Conservation (phyloP, 2,797 vertebrate species). For the Pantherophis vulpinus region DNA sequence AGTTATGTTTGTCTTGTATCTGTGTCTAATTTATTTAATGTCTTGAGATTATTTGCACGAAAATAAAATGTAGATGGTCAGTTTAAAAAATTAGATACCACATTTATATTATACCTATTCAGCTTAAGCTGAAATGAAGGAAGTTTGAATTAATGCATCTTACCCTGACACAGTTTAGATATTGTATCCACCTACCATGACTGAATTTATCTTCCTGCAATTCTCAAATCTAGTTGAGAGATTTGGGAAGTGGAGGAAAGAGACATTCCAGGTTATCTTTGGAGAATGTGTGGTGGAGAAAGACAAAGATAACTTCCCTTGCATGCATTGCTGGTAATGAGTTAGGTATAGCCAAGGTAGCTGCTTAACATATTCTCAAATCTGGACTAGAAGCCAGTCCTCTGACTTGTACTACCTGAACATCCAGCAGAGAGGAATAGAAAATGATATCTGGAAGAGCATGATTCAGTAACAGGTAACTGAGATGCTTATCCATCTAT, state of each 20-base stretch:
- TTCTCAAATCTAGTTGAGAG: neutral
- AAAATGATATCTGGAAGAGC: neutral
- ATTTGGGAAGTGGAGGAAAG: neutral
- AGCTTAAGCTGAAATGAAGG: neutral
- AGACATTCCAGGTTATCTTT: neutral
- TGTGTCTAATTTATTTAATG: conserved; percentile 23
- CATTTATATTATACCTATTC: neutral
- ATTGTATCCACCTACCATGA: neutral
- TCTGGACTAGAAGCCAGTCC: neutral
- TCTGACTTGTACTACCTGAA: neutral
- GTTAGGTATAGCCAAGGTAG: neutral
- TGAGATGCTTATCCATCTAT: neutral
- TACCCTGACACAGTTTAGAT: neutral
- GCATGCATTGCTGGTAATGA: neutral
- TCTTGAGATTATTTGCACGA: conserved; percentile 15
- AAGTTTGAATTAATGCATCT: neutral
- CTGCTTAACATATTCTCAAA: conserved; percentile 5
- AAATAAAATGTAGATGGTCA: conserved; percentile 22
- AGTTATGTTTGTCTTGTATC: conserved; percentile 12
- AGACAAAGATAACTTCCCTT: neutral
- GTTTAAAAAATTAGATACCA: conserved; percentile 30
- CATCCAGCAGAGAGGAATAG: neutral
- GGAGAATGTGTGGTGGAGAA: neutral
- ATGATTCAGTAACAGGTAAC: neutral
- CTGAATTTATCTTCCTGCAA: neutral